Evolutionary conservation across 2,797 vertebrate genomes (phyloP).

Genomic region (Hemibagrus guttatus): DNA sequence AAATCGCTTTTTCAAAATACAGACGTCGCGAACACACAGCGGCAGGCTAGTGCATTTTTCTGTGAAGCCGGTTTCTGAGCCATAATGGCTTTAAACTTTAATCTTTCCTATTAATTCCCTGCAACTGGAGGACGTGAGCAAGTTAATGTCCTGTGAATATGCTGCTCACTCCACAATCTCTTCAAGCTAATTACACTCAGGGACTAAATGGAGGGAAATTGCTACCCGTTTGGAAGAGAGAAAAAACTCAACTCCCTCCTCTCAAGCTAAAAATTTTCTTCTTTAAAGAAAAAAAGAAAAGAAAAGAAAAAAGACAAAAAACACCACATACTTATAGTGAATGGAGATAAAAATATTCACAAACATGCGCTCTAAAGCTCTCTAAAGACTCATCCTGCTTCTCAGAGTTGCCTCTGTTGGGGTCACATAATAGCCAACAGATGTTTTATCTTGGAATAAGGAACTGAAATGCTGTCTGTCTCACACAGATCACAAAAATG

Average conservation of each 20-base stretch:
- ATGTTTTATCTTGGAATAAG: conserved; percentile 61
- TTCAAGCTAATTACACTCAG: conserved; percentile 99
- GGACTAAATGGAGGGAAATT: conserved; percentile 99
- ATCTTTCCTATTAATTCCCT: conserved; percentile 99
- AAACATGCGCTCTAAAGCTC: background rate
- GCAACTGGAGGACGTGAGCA: conserved; percentile 99
- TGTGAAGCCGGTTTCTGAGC: conserved; percentile 68
- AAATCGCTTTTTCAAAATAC: conserved; percentile 40
- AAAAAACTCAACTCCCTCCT: conserved; percentile 95
- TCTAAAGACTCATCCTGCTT: conserved; percentile 4
- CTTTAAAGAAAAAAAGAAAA: background rate
- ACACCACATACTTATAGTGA: background rate
- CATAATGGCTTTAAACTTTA: conserved; percentile 99
- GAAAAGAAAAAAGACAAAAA: background rate
- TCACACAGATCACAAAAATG: conserved; percentile 49
- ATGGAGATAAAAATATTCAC: conserved; percentile 7
- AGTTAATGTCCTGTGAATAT: conserved; percentile 99
- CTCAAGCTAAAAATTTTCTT: conserved; percentile 95
- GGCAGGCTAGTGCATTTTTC: background rate
- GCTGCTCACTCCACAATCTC: conserved; percentile 99
- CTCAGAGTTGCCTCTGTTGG: conserved; percentile 32
- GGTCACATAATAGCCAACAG: conserved; percentile 83
- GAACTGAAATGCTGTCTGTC: conserved; percentile 14
- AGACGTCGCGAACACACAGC: conserved; percentile 60
- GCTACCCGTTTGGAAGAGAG: conserved; percentile 99